Evolutionary conservation across 1,140 invertebrate genomes (phyloP).

Genomic region (Psilanteris sp.): DNA sequence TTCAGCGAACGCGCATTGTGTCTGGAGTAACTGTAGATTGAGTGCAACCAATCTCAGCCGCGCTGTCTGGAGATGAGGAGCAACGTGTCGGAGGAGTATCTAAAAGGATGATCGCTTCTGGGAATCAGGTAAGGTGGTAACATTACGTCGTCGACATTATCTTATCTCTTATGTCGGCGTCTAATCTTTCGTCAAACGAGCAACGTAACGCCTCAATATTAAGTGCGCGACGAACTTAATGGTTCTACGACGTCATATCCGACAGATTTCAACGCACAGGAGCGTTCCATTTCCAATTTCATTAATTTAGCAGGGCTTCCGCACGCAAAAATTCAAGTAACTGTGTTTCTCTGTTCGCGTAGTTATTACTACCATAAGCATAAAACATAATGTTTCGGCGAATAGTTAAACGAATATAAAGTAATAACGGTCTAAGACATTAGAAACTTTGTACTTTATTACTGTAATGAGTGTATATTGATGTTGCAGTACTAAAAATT

Average conservation of each 20-base stretch:
- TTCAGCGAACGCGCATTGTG: conserved; percentile 22
- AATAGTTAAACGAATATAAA: conserved; percentile 47
- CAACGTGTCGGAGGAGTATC: conserved; percentile 53
- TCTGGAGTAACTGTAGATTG: conserved; percentile 41
- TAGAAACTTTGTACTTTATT: conserved; percentile 37
- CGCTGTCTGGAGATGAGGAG: conserved; percentile 28
- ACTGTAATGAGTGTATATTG: conserved; percentile 35
- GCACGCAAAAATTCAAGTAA: conserved; percentile 11
- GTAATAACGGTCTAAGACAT: conserved; percentile 27
- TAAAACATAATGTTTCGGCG: conserved; percentile 39
- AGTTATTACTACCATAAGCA: conserved; percentile 35
- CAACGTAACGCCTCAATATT: conserved; percentile 41
- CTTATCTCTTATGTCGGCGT: conserved; percentile 52
- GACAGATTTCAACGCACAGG: conserved; percentile 32
- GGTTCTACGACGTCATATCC: conserved; percentile 32
- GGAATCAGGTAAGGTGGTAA: conserved; percentile 55
- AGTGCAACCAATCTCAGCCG: conserved; percentile 47
- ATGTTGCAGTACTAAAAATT: conserved; percentile 24
- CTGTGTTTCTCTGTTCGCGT: conserved; percentile 7
- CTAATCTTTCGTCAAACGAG: conserved; percentile 59
- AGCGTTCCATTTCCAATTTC: conserved; percentile 22
- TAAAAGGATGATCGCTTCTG: conserved; percentile 58
- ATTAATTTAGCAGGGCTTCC: conserved; percentile 39
- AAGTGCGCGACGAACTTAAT: conserved; percentile 49
- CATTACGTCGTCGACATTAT: conserved; percentile 47